These are phyloP conservation scores for Tetanocera ferruginea DNA, from an alignment of 2,888 invertebrate genomes.

Conservation along the genomic window DNA sequence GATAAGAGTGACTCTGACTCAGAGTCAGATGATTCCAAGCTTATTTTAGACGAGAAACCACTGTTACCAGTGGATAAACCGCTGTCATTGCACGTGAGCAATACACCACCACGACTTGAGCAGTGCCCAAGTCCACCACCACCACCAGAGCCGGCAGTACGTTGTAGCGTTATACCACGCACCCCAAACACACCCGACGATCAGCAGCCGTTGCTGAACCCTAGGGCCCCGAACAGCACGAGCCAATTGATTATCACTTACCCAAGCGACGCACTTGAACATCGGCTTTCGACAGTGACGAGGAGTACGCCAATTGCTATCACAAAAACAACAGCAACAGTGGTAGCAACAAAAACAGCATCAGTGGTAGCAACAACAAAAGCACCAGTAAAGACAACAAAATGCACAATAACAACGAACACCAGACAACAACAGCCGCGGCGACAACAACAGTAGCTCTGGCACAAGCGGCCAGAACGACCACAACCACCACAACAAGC, in stretches of 20 bases:
- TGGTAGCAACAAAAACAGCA: too few relatives aligned
- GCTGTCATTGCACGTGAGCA: slow-evolving; percentile 73
- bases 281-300: slow-evolving; percentile 60
- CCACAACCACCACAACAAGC: too few relatives aligned
- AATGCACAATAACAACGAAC: too few relatives aligned
- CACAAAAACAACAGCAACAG: too few relatives aligned
- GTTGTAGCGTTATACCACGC: slow-evolving; percentile 86
- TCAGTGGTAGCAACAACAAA: too few relatives aligned
- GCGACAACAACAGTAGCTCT: too few relatives aligned
- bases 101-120: slow-evolving; percentile 71
- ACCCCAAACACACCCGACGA: slow-evolving; percentile 73
- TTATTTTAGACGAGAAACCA: slow-evolving; percentile 77
- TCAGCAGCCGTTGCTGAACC: slow-evolving; percentile 55
- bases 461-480: too few relatives aligned
- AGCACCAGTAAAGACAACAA: too few relatives aligned
- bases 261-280: slow-evolving; percentile 79
- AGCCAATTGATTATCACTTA: slow-evolving; percentile 90
- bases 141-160: slow-evolving; percentile 77
- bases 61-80: slow-evolving; percentile 75
- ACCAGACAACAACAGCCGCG: too few relatives aligned
- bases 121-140: slow-evolving; percentile 73
- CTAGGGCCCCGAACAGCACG: slow-evolving; percentile 82
- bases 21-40: slow-evolving; percentile 71
- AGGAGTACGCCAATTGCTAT: slow-evolving; percentile 59
- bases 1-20: slow-evolving; percentile 53